Conservation (phyloP, 2,113 vertebrate species). For the Pao palembangensis region DNA sequence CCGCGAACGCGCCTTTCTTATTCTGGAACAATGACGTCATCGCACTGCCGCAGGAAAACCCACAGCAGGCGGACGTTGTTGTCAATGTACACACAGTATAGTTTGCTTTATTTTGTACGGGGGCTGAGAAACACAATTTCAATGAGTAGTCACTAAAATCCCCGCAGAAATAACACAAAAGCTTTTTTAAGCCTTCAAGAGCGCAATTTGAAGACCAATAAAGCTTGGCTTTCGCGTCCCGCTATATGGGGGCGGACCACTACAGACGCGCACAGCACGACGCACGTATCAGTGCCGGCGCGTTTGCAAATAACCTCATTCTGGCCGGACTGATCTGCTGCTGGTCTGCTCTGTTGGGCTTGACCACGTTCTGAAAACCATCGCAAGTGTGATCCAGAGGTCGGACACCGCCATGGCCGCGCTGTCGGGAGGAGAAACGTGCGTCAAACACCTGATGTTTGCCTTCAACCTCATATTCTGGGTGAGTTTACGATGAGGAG, state of each 20-base stretch:
- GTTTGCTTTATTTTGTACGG: too few species aligned
- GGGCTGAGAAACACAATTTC: not conserved
- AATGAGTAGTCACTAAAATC: not conserved
- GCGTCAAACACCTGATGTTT: slow-evolving; percentile 93
- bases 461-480: slow-evolving; percentile 93
- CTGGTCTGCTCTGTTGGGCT: slow-evolving; percentile 2
- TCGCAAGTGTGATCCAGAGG: slow-evolving; percentile 10
- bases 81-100: not conserved
- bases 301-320: slow-evolving; percentile 50
- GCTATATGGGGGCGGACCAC: slow-evolving; percentile 54
- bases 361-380: not conserved
- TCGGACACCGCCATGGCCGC: slow-evolving; percentile 64
- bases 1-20: slow-evolving; percentile 44
- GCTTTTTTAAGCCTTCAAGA: too few species aligned
- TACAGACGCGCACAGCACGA: slow-evolving; percentile 51
- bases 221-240: slow-evolving; percentile 7
- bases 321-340: slow-evolving; percentile 39
- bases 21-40: slow-evolving; percentile 58
- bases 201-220: not conserved
- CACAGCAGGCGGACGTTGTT: slow-evolving; percentile 3
- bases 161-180: not conserved
- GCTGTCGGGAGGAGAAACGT: slow-evolving; percentile 89
- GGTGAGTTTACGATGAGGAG: slow-evolving; percentile 75
- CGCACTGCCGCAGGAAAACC: slow-evolving; percentile 27
- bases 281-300: slow-evolving; percentile 41